Conservation (phyloP, 2,797 vertebrate species). For the Spondyliosoma cantharus region DNA sequence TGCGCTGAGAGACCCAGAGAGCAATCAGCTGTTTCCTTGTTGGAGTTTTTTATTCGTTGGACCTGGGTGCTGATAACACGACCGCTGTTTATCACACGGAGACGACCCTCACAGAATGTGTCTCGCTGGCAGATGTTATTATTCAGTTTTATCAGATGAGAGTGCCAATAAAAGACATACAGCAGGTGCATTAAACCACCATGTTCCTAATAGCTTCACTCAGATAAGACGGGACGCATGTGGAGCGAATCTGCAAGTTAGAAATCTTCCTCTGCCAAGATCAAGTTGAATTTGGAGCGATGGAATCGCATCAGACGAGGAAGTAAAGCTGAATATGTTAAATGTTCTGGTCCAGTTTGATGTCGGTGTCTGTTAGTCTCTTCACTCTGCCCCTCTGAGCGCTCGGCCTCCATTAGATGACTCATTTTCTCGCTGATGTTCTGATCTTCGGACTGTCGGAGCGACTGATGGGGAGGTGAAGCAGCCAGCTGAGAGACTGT, state of each 20-base stretch:
- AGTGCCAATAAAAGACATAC: no score
- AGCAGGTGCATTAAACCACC: no score
- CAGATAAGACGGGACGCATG: no score
- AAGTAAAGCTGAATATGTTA: not conserved
- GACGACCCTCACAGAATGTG: no score
- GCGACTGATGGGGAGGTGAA: constrained; percentile 37
- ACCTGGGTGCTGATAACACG: no score
- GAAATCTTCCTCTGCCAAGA: not conserved
- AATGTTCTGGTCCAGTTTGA: not conserved
- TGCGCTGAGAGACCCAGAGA: no score
- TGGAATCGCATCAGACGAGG: not conserved
- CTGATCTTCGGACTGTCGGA: constrained; percentile 14
- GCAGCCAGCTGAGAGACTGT: constrained; percentile 22
- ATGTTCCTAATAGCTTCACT: no score
- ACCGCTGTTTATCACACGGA: no score
- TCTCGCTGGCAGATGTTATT: no score
- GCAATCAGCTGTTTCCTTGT: no score
- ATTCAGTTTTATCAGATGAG: no score
- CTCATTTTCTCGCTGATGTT: constrained; percentile 17
- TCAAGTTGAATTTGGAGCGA: not conserved
- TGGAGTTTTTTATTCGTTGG: no score
- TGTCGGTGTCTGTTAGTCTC: constrained; percentile 5
- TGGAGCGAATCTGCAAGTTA: not conserved
- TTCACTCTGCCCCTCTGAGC: constrained; percentile 17
- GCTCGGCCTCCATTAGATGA: constrained; percentile 33